Evolutionary conservation across 2,797 vertebrate species (phyloP).

Genomic region (Carcharodon carcharias): DNA sequence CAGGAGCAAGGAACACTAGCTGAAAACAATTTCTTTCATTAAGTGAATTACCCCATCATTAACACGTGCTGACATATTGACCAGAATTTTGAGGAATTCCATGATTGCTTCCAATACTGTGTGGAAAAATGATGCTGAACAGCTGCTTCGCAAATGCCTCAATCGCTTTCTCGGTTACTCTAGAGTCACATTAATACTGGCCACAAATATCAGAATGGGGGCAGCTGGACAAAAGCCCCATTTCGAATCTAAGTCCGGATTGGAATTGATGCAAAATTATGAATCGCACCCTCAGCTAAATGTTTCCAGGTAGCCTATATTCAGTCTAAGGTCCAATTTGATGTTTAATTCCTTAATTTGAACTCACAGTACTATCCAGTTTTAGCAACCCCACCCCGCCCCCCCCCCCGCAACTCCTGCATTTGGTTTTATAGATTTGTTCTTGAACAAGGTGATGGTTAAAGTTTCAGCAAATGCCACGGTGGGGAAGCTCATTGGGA

Average conservation of each 20-base stretch:
- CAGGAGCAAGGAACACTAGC: not conserved
- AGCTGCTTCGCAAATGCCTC: not conserved
- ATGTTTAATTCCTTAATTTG: not conserved
- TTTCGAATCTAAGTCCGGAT: not conserved
- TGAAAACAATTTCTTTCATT: not conserved
- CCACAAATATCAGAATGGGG: not conserved
- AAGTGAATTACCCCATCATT: not conserved
- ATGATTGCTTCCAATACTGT: not conserved
- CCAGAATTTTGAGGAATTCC: not conserved
- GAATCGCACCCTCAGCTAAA: not conserved
- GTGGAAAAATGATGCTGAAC: not conserved
- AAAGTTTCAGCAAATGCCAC: not conserved
- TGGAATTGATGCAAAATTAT: not conserved
- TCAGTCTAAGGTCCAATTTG: not conserved
- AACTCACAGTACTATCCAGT: not conserved
- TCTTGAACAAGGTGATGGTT: not conserved
- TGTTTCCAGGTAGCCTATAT: not conserved
- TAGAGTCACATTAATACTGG: not conserved
- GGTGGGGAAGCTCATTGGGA: not conserved
- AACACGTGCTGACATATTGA: not conserved
- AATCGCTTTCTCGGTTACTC: not conserved
- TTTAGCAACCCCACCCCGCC: too few species aligned
- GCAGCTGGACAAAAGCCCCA: not conserved
- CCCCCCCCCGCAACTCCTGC: not conserved
- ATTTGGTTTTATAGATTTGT: not conserved